phyloP scores from a whole-genome alignment of 2,888 invertebrate species.

The Dynastes maya region DNA sequence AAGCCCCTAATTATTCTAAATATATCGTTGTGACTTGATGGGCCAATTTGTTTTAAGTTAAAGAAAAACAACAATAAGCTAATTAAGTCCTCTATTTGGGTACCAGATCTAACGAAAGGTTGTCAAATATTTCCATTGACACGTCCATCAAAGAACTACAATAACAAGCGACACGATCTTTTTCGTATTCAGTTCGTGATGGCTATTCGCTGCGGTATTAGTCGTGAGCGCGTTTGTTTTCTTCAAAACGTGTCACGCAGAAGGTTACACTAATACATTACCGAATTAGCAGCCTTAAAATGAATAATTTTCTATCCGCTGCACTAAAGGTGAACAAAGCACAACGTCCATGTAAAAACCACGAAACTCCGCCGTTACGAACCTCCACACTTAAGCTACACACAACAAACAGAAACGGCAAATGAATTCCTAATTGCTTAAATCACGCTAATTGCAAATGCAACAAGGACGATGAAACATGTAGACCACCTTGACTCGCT shows the following conservation, averaged over 20 bases:
- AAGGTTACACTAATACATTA: slow-evolving; percentile 25
- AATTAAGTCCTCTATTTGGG: neutral
- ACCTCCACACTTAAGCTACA: slow-evolving; percentile 9
- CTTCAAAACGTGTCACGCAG: slow-evolving; percentile 11
- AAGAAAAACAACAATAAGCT: too few species aligned
- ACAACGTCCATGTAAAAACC: slow-evolving; percentile 1
- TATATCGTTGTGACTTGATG: too few species aligned
- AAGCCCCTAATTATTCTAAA: too few species aligned
- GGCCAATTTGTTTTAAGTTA: too few species aligned
- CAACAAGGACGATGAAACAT: slow-evolving; percentile 46
- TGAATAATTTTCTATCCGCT: slow-evolving; percentile 17
- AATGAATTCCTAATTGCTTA: slow-evolving; percentile 46
- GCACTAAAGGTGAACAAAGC: neutral
- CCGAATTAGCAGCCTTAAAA: slow-evolving; percentile 18
- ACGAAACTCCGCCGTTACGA: slow-evolving; percentile 5
- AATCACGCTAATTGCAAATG: slow-evolving; percentile 50
- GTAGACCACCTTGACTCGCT: slow-evolving; percentile 41
- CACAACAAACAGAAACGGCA: slow-evolving; percentile 29
- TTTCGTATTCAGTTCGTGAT: slow-evolving; percentile 1
- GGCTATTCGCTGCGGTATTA: neutral
- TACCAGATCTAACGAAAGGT: neutral
- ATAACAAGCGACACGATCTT: too few species aligned
- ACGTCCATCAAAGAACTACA: slow-evolving; percentile 9
- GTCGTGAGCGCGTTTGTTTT: neutral
- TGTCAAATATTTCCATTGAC: neutral